A percentile compares a stretch with the other conserved stretches of the same genome.
Evolutionary conservation across 2,888 invertebrate genomes (phyloP).

Genomic region (Drosophila peninsularis): DNA sequence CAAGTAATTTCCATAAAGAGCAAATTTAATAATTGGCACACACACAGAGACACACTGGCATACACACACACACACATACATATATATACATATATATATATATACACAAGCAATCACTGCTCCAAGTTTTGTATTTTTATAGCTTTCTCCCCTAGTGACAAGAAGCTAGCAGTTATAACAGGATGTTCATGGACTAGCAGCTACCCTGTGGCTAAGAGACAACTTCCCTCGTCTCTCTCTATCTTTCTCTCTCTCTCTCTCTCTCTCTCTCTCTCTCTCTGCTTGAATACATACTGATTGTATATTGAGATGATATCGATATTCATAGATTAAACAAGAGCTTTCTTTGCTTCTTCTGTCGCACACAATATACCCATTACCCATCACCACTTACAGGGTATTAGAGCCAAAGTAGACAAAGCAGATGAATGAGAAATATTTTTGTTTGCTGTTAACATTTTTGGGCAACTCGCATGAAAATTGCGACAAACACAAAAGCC

Average conservation of each 20-base stretch:
- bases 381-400: background rate
- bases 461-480: conserved; percentile 24
- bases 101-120: no score
- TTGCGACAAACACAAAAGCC: conserved; percentile 29
- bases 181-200: background rate
- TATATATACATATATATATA: no score
- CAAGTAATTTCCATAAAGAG: conserved; percentile 57
- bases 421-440: conserved; percentile 19
- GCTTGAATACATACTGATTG: background rate
- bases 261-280: background rate
- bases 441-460: conserved; percentile 57
- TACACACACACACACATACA: conserved; percentile 18
- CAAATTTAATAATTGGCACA: conserved; percentile 68
- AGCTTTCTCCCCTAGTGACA: conserved; percentile 14
- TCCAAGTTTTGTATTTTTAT: conserved; percentile 28
- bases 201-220: background rate
- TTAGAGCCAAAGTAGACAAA: conserved; percentile 1
- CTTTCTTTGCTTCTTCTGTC: background rate
- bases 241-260: background rate
- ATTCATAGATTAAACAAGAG: background rate
- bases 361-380: background rate
- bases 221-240: background rate
- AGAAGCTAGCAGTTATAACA: background rate
- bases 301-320: background rate
- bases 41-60: background rate